A percentile compares a stretch with the other conserved stretches of the same genome.
phyloP scores from a whole-genome alignment of 2,888 invertebrate species.

The Chrysotoxum bicinctum region DNA sequence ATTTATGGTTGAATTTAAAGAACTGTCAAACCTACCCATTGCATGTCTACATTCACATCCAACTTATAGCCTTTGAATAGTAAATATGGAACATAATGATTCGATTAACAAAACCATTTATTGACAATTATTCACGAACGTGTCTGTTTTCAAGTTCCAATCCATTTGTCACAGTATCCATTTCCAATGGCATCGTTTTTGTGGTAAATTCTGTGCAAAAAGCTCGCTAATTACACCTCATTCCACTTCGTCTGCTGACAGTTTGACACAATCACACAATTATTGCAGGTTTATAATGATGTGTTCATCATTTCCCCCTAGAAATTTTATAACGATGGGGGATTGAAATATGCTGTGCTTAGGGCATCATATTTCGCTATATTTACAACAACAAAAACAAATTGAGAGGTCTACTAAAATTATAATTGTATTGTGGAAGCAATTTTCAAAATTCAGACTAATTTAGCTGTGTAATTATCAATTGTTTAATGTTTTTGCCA shows the following conservation, averaged over 20 bases:
- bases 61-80: slow-evolving; percentile 24
- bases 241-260: slow-evolving; percentile 10
- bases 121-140: slow-evolving; percentile 49
- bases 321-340: not conserved
- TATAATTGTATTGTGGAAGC: slow-evolving; percentile 48
- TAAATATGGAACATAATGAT: slow-evolving; percentile 36
- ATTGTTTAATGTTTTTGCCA: slow-evolving; percentile 63
- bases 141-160: slow-evolving; percentile 24
- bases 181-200: not conserved
- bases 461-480: slow-evolving; percentile 62
- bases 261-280: slow-evolving; percentile 40
- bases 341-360: not conserved
- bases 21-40: not conserved
- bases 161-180: slow-evolving; percentile 17
- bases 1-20: too few relatives aligned
- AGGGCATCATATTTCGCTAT: slow-evolving; percentile 19
- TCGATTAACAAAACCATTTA: slow-evolving; percentile 57
- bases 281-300: slow-evolving; percentile 10
- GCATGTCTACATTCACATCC: not conserved
- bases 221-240: slow-evolving; percentile 56
- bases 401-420: slow-evolving; percentile 38
- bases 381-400: slow-evolving; percentile 30
- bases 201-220: slow-evolving; percentile 16
- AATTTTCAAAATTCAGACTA: slow-evolving; percentile 63
- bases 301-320: not conserved